Percentiles rank a stretch among this genome's conserved stretches.
These are phyloP conservation scores for Lasius platythorax DNA, from an alignment of 2,888 invertebrate genomes.

Conservation along the genomic window DNA sequence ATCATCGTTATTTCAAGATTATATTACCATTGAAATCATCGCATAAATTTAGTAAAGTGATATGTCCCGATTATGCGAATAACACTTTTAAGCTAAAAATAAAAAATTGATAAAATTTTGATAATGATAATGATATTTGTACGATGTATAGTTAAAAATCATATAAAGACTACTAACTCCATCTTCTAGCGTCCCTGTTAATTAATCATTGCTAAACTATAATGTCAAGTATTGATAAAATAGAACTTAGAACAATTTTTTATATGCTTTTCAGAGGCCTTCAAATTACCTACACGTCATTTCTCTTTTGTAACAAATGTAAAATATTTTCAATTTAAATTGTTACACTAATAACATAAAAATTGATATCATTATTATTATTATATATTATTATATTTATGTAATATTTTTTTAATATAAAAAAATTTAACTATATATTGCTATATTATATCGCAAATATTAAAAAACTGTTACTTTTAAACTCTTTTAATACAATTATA, in stretches of 20 bases:
- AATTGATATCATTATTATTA: neutral
- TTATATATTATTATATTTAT: neutral
- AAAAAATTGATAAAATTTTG: neutral
- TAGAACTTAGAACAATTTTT: neutral
- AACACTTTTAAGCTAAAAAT: neutral
- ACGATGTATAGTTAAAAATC: neutral
- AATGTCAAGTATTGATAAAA: conserved; percentile 6
- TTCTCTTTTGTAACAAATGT: neutral
- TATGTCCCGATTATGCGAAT: neutral
- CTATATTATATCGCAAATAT: neutral
- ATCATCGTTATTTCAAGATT: neutral
- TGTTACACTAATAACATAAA: neutral
- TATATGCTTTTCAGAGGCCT: neutral
- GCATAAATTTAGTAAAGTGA: neutral
- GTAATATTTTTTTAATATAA: neutral
- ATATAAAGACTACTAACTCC: conserved; percentile 5
- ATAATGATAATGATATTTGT: neutral
- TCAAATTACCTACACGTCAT: neutral
- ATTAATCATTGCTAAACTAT: neutral
- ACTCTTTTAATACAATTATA: neutral
- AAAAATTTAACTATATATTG: neutral
- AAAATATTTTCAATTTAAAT: neutral
- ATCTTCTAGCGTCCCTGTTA: neutral
- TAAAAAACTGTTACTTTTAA: neutral
- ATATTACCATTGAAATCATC: neutral